phyloP scores from a whole-genome alignment of 2,888 invertebrate genomes.

The Drosophila atroscutellata region DNA sequence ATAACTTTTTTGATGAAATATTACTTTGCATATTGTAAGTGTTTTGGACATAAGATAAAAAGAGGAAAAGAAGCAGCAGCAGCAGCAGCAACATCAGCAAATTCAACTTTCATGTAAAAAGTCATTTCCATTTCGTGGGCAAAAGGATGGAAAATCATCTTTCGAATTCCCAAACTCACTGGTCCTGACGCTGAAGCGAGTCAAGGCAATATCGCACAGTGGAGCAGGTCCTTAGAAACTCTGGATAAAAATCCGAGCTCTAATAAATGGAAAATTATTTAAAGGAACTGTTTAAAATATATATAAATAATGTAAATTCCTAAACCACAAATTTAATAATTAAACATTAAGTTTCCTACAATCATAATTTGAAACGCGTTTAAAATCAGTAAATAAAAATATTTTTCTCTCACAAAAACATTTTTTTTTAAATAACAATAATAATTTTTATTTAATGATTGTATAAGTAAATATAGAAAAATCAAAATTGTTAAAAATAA shows the following conservation, averaged over 20 bases:
- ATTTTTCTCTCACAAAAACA: too few species aligned
- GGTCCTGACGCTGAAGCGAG: constrained; percentile 1
- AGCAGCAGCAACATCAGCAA: not conserved
- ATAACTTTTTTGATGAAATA: constrained; percentile 41
- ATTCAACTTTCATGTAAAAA: constrained; percentile 54
- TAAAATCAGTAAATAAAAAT: too few species aligned
- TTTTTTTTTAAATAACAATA: too few species aligned
- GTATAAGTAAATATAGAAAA: too few species aligned
- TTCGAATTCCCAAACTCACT: constrained; percentile 46
- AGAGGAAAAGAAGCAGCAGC: constrained; percentile 1
- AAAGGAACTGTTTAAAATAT: not conserved
- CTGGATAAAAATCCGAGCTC: too few species aligned
- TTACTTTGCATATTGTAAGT: constrained; percentile 36
- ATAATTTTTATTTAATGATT: too few species aligned
- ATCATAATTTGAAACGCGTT: not conserved
- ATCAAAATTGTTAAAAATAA: not conserved
- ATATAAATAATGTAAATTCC: not conserved
- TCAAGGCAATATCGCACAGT: constrained; percentile 11
- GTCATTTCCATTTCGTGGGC: constrained; percentile 55
- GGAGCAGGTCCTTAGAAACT: not conserved
- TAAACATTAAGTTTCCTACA: not conserved
- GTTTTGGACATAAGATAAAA: constrained; percentile 28
- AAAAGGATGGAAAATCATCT: constrained; percentile 65
- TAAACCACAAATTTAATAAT: not conserved
- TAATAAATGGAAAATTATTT: not conserved